These are phyloP conservation scores for Scatophagus argus DNA, from an alignment of 2,113 vertebrate species.

Conservation along the genomic window DNA sequence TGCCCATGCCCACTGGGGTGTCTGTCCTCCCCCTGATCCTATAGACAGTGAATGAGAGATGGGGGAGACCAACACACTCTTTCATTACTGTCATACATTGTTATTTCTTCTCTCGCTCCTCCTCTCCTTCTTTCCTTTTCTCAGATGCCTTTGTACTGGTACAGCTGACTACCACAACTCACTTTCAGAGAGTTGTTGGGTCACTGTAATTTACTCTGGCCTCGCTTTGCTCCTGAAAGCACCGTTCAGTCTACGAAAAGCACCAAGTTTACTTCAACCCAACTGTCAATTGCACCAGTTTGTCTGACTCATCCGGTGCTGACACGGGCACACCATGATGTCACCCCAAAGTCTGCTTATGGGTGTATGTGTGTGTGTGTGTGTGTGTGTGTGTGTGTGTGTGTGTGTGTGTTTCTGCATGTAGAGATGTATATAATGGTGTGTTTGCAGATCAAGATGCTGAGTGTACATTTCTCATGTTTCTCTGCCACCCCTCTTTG, in stretches of 20 bases:
- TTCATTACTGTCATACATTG: conserved; percentile 36
- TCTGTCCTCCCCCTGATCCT: conserved; percentile 31
- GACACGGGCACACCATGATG: conserved; percentile 40
- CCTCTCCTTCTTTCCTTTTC: background rate
- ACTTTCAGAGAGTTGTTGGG: background rate
- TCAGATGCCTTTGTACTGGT: background rate
- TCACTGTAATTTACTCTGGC: conserved; percentile 23
- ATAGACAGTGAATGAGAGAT: conserved; percentile 16
- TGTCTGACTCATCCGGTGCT: conserved; percentile 44
- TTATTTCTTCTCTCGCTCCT: background rate
- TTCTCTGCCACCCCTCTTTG: conserved; percentile 33
- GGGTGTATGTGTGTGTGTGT: background rate
- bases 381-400: background rate
- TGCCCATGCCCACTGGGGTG: background rate
- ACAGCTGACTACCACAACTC: conserved; percentile 16
- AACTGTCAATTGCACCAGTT: conserved; percentile 19
- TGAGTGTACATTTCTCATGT: conserved; percentile 13
- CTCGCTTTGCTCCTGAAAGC: conserved; percentile 30
- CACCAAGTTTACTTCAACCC: conserved; percentile 6
- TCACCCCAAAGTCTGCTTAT: conserved; percentile 38
- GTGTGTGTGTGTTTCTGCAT: background rate
- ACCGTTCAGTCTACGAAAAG: conserved; percentile 9
- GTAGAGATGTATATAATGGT: background rate
- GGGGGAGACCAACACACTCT: conserved; percentile 16
- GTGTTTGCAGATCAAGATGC: background rate